Percentiles rank a stretch among this genome's conserved stretches.
Conservation (phyloP, 2,888 invertebrate genomes). For the Dendrolimus houi region DNA sequence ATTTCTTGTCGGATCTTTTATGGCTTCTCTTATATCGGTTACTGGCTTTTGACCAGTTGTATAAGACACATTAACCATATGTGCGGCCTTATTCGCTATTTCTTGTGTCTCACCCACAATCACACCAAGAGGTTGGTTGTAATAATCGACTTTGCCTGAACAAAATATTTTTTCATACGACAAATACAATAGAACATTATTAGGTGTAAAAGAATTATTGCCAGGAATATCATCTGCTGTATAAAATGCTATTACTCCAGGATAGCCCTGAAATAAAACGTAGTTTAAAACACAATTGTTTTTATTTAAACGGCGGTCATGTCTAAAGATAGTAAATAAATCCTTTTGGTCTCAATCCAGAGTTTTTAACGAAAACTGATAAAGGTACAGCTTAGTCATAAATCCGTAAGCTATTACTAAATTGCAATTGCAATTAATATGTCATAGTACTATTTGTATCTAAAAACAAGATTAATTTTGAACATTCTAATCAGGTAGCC, state of each 20-base stretch:
- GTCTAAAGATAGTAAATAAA: no score
- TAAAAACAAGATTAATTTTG: no score
- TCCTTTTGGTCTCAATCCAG: no score
- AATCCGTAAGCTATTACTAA: no score
- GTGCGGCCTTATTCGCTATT: constrained; percentile 72
- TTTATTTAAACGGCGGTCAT: neutral
- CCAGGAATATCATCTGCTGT: constrained; percentile 81
- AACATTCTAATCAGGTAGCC: no score
- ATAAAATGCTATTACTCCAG: constrained; percentile 79
- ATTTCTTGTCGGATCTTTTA: constrained; percentile 22
- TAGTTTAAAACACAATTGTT: neutral
- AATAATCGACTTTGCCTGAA: constrained; percentile 31
- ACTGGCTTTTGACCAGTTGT: constrained; percentile 41
- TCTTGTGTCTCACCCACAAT: constrained; percentile 75
- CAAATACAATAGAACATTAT: constrained; percentile 14
- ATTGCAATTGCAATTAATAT: no score
- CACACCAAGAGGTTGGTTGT: constrained; percentile 41
- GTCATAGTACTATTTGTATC: no score
- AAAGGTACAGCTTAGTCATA: no score
- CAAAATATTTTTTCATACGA: constrained; percentile 57
- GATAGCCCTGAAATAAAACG: constrained; percentile 61
- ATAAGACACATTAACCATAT: constrained; percentile 73
- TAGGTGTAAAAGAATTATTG: constrained; percentile 72
- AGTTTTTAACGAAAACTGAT: no score
- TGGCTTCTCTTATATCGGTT: constrained; percentile 31